Conservation (phyloP, 2,113 vertebrate genomes). For the Macrotus californicus region DNA sequence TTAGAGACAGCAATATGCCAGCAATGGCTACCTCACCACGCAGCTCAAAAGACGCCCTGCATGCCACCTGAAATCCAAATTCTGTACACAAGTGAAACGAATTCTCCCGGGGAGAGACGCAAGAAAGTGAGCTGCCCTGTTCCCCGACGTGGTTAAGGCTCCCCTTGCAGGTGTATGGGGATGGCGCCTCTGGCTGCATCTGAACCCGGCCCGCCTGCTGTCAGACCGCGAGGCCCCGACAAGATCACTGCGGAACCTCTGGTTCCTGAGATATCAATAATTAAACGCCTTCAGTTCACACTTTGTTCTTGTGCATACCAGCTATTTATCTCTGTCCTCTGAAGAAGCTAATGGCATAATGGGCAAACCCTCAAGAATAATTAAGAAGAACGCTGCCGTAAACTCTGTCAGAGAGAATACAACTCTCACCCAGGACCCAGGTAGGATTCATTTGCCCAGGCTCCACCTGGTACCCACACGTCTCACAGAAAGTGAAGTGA, state of each 20-base stretch:
- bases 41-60: background rate
- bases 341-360: conserved; percentile 81
- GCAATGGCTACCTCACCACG: background rate
- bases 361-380: conserved; percentile 84
- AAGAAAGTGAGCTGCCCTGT: background rate
- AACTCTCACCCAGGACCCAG: conserved; percentile 44
- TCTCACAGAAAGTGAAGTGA: background rate
- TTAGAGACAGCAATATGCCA: background rate
- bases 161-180: conserved; percentile 1
- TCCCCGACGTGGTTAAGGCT: background rate
- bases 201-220: conserved; percentile 69
- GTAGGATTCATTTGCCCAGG: background rate
- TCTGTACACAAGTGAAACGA: background rate
- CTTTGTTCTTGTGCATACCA: conserved; percentile 78
- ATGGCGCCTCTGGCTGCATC: conserved; percentile 22
- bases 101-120: background rate
- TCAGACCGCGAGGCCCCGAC: conserved; percentile 80
- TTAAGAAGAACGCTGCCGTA: conserved; percentile 74
- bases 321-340: conserved; percentile 82
- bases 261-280: conserved; percentile 84
- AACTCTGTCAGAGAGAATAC: conserved; percentile 63
- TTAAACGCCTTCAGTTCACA: conserved; percentile 81
- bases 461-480: background rate
- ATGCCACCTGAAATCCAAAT: background rate
- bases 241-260: conserved; percentile 77